A percentile compares a stretch with the other conserved stretches of the same genome.
Conservation (phyloP, 2,888 invertebrate genomes). For the Timandra comae region DNA sequence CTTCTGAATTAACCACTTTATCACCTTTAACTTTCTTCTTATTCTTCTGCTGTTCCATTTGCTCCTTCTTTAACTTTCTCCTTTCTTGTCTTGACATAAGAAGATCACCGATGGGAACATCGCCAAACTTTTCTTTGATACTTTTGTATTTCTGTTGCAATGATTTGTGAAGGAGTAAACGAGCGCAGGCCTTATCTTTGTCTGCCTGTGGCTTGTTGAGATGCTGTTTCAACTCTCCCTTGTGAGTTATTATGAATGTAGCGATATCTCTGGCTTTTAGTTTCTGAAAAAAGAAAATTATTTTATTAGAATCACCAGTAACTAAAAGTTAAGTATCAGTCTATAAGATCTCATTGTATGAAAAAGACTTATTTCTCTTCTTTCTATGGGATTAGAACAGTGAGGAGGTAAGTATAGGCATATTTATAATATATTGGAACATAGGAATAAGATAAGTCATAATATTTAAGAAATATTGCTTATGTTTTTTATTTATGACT, state of each 20-base stretch:
- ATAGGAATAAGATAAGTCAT: too few relatives aligned
- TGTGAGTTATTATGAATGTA: constrained; percentile 57
- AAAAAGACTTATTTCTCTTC: too few relatives aligned
- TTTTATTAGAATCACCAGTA: too few relatives aligned
- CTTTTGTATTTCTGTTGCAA: constrained; percentile 57
- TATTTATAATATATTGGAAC: too few relatives aligned
- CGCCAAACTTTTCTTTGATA: constrained; percentile 48
- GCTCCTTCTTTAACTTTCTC: constrained; percentile 57
- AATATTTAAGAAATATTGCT: too few relatives aligned
- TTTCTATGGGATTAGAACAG: too few relatives aligned
- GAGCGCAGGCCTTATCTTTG: constrained; percentile 57
- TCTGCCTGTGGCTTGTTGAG: constrained; percentile 56
- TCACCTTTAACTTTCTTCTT: constrained; percentile 34
- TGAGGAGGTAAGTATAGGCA: too few relatives aligned
- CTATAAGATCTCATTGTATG: too few relatives aligned
- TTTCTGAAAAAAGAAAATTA: constrained; percentile 47
- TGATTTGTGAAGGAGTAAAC: constrained; percentile 56
- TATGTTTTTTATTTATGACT: too few relatives aligned
- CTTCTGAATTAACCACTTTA: constrained; percentile 39
- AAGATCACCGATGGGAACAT: constrained; percentile 58
- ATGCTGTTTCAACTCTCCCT: constrained; percentile 46
- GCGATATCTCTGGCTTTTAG: constrained; percentile 62
- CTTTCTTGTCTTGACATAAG: constrained; percentile 65
- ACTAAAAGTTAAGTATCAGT: too few relatives aligned
- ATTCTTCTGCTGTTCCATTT: constrained; percentile 49